These are phyloP conservation scores for Eutolmus rufibarbis DNA, from an alignment of 2,888 invertebrate species.

Conservation along the genomic window DNA sequence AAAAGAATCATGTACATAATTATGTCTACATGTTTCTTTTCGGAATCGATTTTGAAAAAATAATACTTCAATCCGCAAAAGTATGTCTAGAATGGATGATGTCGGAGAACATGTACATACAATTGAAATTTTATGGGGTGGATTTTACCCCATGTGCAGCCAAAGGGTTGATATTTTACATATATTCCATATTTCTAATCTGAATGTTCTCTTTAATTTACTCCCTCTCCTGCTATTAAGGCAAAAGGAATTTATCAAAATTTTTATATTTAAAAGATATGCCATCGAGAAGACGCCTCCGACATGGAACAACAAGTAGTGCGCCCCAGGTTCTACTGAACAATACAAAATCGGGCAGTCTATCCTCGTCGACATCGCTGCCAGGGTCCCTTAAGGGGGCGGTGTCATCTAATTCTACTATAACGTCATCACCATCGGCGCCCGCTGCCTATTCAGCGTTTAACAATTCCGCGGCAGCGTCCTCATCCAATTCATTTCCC, in stretches of 20 bases:
- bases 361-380: slow-evolving; percentile 9
- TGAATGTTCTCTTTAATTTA: not conserved
- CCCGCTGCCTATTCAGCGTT: not conserved
- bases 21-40: too few species aligned
- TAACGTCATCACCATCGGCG: not conserved
- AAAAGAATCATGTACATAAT: too few species aligned
- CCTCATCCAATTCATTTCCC: slow-evolving; percentile 30
- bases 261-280: slow-evolving; percentile 46
- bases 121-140: not conserved
- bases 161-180: not conserved
- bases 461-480: slow-evolving; percentile 40
- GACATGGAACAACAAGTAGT: slow-evolving; percentile 51
- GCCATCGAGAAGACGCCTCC: slow-evolving; percentile 52
- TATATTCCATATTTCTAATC: not conserved
- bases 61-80: too few species aligned
- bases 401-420: not conserved
- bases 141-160: not conserved
- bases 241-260: not conserved
- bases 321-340: slow-evolving; percentile 51
- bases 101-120: not conserved
- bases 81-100: too few species aligned
- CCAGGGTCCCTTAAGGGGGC: not conserved
- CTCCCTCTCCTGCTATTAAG: not conserved
- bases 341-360: slow-evolving; percentile 43
- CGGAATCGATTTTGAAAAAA: not conserved